Conservation (phyloP, 2,113 vertebrate genomes). For the Saguinus midas region DNA sequence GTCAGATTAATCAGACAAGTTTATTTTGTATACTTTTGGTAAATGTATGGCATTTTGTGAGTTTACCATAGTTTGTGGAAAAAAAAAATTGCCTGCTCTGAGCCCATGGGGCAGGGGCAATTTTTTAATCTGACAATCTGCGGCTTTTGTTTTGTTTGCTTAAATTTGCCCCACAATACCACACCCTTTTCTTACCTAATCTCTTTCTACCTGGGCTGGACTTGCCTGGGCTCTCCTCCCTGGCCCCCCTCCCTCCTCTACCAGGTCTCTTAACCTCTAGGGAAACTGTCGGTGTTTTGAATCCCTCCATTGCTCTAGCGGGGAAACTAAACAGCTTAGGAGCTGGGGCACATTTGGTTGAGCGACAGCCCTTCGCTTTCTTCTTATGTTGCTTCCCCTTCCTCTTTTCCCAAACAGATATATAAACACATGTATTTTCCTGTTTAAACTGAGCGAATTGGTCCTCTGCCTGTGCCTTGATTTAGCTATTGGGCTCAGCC, state of each 20-base stretch:
- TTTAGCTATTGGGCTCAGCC: conserved; percentile 58
- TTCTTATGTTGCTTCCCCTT: conserved; percentile 73
- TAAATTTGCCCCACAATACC: not conserved
- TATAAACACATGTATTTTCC: conserved; percentile 72
- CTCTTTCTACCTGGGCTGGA: not conserved
- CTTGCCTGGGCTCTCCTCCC: not conserved
- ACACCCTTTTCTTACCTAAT: not conserved
- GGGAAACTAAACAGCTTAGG: not conserved
- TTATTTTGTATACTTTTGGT: not conserved
- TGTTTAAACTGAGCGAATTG: conserved; percentile 58
- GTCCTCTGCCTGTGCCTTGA: conserved; percentile 64
- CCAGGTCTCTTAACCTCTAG: not conserved
- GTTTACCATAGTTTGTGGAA: not conserved
- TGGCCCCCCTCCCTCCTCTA: too few relatives aligned
- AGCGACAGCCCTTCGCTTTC: conserved; percentile 51
- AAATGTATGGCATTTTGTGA: not conserved
- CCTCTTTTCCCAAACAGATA: conserved; percentile 72
- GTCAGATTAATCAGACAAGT: not conserved
- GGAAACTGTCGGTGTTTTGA: not conserved
- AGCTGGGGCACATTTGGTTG: conserved; percentile 30
- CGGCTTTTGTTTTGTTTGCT: not conserved
- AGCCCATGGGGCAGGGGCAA: not conserved
- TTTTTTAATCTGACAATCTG: not conserved
- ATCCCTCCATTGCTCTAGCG: not conserved
- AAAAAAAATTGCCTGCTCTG: not conserved